phyloP scores from a whole-genome alignment of 1,140 invertebrate species.

The Oryctes rhinoceros region DNA sequence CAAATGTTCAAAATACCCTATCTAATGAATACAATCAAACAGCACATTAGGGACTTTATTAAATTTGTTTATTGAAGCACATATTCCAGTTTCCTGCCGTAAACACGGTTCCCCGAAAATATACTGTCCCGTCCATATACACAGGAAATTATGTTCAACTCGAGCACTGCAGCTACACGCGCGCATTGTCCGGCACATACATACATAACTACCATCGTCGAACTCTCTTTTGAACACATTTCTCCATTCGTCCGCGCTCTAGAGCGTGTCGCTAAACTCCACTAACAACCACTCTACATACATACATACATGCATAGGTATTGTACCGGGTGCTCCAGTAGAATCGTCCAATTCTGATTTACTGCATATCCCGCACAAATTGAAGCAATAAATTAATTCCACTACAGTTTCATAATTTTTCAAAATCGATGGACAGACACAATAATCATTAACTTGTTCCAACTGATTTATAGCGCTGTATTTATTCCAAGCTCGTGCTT shows the following conservation, averaged over 20 bases:
- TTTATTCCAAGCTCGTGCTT: constrained; percentile 26
- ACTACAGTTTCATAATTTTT: constrained; percentile 47
- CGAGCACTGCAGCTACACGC: constrained; percentile 42
- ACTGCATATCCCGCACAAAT: constrained; percentile 49
- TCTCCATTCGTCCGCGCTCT: background rate
- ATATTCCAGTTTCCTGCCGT: constrained; percentile 43
- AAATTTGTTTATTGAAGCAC: constrained; percentile 46
- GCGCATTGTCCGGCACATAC: constrained; percentile 44
- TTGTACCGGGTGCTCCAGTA: background rate
- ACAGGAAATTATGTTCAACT: constrained; percentile 52
- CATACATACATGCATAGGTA: background rate
- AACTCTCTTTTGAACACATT: constrained; percentile 23
- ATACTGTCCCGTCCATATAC: constrained; percentile 45
- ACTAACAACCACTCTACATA: background rate
- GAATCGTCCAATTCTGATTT: constrained; percentile 49
- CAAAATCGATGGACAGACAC: constrained; percentile 24
- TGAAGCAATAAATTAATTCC: constrained; percentile 52
- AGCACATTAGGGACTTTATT: constrained; percentile 40
- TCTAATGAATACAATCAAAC: constrained; percentile 36
- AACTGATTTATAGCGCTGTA: constrained; percentile 42
- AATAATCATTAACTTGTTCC: constrained; percentile 48
- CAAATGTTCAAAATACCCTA: constrained; percentile 12
- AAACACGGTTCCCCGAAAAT: constrained; percentile 46
- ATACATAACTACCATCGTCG: constrained; percentile 17
- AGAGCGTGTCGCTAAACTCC: constrained; percentile 24